phyloP scores from a whole-genome alignment of 2,888 invertebrate genomes.

The Clitarchus hookeri region DNA sequence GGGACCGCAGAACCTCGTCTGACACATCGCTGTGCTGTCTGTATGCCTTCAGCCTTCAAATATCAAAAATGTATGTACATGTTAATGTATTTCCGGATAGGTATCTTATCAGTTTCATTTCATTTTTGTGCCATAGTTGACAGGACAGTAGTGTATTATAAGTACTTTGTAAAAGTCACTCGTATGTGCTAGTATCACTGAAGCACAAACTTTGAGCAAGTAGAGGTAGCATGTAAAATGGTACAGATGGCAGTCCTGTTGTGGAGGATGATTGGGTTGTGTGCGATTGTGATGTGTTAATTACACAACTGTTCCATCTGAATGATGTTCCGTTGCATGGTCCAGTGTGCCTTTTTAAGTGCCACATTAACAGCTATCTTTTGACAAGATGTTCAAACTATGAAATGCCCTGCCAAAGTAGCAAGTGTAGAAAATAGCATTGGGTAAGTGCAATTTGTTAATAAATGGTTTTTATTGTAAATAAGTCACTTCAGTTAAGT shows the following conservation, averaged over 20 bases:
- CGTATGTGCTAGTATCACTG: not conserved
- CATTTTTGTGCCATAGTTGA: too few relatives aligned
- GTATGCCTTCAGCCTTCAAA: too few relatives aligned
- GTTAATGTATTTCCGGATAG: too few relatives aligned
- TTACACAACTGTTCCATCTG: not conserved
- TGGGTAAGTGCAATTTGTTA: slow-evolving; percentile 1
- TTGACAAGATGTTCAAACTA: not conserved
- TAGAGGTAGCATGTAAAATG: not conserved
- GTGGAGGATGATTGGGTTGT: not conserved
- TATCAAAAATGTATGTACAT: too few relatives aligned
- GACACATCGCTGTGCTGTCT: too few relatives aligned
- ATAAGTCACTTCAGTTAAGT: not conserved
- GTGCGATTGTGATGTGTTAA: not conserved
- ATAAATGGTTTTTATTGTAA: not conserved
- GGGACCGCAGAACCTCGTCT: too few relatives aligned
- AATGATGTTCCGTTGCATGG: not conserved
- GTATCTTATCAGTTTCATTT: too few relatives aligned
- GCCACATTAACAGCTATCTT: not conserved
- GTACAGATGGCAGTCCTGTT: not conserved
- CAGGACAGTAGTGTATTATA: too few relatives aligned
- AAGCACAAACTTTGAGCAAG: not conserved
- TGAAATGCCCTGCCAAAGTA: not conserved
- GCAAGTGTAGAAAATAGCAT: not conserved
- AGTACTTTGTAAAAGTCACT: too few relatives aligned
- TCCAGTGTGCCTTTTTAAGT: not conserved